Percentiles rank a stretch among this genome's conserved stretches.
phyloP scores from a whole-genome alignment of 2,797 vertebrate genomes.

The Paedocypris micromegethes region DNA sequence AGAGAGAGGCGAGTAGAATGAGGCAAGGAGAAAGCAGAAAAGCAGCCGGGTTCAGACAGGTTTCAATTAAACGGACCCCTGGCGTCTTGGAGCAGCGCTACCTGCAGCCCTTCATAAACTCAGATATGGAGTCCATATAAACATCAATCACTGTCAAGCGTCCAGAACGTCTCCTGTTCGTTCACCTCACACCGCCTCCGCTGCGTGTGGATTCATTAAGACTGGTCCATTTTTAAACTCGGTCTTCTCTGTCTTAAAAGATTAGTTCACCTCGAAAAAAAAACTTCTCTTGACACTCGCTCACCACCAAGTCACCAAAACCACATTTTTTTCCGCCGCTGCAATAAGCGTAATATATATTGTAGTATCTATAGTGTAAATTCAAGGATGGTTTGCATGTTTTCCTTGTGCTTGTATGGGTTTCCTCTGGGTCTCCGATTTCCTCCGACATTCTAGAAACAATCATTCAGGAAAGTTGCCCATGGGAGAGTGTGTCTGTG shows the following conservation, averaged over 20 bases:
- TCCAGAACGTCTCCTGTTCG: conserved; percentile 43
- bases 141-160: conserved; percentile 76
- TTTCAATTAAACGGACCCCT: conserved; percentile 75
- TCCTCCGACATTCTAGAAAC: too few species aligned
- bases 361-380: too few species aligned
- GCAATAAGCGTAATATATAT: not conserved
- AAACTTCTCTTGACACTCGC: not conserved
- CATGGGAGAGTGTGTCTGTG: too few species aligned
- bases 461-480: too few species aligned
- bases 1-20: conserved; percentile 52
- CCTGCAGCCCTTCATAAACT: conserved; percentile 57
- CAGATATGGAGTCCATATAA: conserved; percentile 64
- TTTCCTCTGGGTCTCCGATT: too few species aligned
- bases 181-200: conserved; percentile 23
- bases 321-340: not conserved
- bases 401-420: too few species aligned
- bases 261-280: not conserved
- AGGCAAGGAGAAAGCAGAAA: conserved; percentile 55
- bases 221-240: conserved; percentile 2
- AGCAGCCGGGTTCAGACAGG: conserved; percentile 63
- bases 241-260: not conserved
- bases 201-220: conserved; percentile 20
- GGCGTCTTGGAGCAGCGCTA: conserved; percentile 56
- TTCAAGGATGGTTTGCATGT: too few species aligned
- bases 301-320: conserved; percentile 1